Evolutionary conservation across 2,888 invertebrate species (phyloP).

Genomic region (Euplexia lucipara): DNA sequence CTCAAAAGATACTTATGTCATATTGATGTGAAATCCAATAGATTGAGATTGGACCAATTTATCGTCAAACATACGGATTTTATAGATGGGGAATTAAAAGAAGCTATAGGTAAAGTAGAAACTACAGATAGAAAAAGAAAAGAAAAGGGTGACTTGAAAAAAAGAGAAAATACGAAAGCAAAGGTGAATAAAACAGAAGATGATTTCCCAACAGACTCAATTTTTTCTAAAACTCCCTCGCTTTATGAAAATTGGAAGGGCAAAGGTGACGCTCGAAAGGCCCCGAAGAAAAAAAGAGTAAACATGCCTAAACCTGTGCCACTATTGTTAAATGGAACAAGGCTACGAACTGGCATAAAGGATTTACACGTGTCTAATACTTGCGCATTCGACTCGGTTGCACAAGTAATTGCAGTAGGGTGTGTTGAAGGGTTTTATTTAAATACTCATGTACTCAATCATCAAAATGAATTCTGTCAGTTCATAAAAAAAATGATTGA

Average conservation of each 20-base stretch:
- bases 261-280: constrained; percentile 23
- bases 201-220: constrained; percentile 31
- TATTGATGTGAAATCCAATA: constrained; percentile 38
- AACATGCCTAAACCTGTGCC: constrained; percentile 22
- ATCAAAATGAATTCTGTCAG: constrained; percentile 14
- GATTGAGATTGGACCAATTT: constrained; percentile 41
- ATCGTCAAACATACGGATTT: constrained; percentile 35
- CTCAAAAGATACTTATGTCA: constrained; percentile 29
- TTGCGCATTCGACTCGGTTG: constrained; percentile 23
- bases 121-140: constrained; percentile 11
- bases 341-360: constrained; percentile 15
- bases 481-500: constrained; percentile 27
- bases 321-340: constrained; percentile 31
- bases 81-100: constrained; percentile 41
- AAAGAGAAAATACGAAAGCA: constrained; percentile 13
- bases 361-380: constrained; percentile 17
- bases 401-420: constrained; percentile 31
- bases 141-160: constrained; percentile 21
- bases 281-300: constrained; percentile 14
- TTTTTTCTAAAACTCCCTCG: constrained; percentile 38
- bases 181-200: constrained; percentile 33
- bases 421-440: constrained; percentile 34
- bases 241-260: constrained; percentile 42
- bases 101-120: constrained; percentile 29
- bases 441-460: constrained; percentile 23